phyloP scores from a whole-genome alignment of 1,140 invertebrate species.

The Zaprionus ghesquierei region DNA sequence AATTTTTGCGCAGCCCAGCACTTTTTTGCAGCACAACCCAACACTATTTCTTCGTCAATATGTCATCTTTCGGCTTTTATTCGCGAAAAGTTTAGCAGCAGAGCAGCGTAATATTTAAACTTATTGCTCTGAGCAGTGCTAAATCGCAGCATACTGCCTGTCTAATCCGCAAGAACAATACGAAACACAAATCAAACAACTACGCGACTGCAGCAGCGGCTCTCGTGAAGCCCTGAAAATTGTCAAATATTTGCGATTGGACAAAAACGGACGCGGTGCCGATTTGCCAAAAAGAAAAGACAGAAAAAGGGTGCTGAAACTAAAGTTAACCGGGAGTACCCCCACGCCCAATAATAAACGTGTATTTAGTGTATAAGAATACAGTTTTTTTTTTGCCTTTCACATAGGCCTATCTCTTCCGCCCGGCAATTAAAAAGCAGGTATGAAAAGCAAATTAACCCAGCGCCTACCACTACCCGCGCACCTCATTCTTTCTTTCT shows the following conservation, averaged over 20 bases:
- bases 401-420: constrained; percentile 16
- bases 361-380: constrained; percentile 57
- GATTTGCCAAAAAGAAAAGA: constrained; percentile 32
- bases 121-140: constrained; percentile 28
- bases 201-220: constrained; percentile 15
- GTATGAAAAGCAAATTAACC: constrained; percentile 31
- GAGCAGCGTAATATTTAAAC: constrained; percentile 42
- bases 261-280: constrained; percentile 41
- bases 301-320: constrained; percentile 31
- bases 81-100: constrained; percentile 66
- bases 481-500: constrained; percentile 7
- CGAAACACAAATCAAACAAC: constrained; percentile 3
- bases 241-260: constrained; percentile 34
- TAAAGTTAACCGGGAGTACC: constrained; percentile 9
- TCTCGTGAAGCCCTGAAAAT: constrained; percentile 27
- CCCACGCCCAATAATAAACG: constrained; percentile 10
- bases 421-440: constrained; percentile 46
- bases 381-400: constrained; percentile 54
- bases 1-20: constrained; percentile 30
- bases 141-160: constrained; percentile 28
- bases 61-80: constrained; percentile 78
- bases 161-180: constrained; percentile 16
- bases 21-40: constrained; percentile 44
- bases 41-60: constrained; percentile 61
- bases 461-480: constrained; percentile 13